Evolutionary conservation across 2,797 vertebrate species (phyloP), one percentile per base, ranked within the genome.

Genomic region (Margarornis squamiger): DNA sequence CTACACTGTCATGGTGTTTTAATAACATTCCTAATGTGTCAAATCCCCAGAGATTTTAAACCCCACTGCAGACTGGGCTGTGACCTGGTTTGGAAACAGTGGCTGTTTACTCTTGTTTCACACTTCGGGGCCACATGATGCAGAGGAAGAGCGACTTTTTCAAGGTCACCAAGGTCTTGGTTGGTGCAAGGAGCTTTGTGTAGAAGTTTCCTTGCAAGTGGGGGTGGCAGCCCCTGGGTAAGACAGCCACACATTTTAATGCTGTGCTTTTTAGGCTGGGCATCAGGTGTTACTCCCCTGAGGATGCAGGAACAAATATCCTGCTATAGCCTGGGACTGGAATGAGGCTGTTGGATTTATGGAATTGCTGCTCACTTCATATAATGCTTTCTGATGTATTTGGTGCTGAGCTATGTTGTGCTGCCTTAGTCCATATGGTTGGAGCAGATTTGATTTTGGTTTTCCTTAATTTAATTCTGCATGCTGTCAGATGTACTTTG

Each of bases 361-460:
- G 88, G 93, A 86, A 85, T 71, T 88, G 77, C 86, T 95, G 93
- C 77, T 96, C 74, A 65, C 74, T 95, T 95, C 90, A 88, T 88
- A 54, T 96, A 93, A 95, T 95, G 88, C 91, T 93, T 95, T 95
- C 93, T 94, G 94, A 92, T 90, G 83, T 92, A 94, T 88, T 88
- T 93, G 94, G 80, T 96, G 81, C 93, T 88, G 86, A 96, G 94
- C 95, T 92, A 2, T 90, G 93, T 87, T 95, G 89, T 94, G 73
- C 92, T 94, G 95, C 92, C 83, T 95, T 90, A 88, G 77, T 93
- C 96, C 96, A 93, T 95, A 96, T 95, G 94, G 93, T 93, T 88
- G 86, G 46, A 93, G 88, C 96, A 95, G 93, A 94, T 95, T 96
- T 95, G 90, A 95, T 95, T 96, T 97, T 93, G 86, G 90, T 94